Evolutionary conservation across 2,888 invertebrate species (phyloP).

Genomic region (Abrostola triplasia): DNA sequence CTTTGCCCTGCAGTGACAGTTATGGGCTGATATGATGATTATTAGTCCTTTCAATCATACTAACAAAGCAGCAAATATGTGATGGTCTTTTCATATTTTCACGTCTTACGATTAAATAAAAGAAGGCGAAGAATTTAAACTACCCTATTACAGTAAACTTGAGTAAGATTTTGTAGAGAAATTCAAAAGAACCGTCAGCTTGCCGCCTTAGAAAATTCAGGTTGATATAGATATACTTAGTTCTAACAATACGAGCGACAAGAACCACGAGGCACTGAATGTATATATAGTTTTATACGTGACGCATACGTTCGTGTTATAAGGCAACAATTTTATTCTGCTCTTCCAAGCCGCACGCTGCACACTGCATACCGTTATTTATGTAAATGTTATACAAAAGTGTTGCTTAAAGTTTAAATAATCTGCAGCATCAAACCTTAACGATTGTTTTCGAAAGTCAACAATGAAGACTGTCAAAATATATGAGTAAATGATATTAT

Average conservation of each 20-base stretch:
- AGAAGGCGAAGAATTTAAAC: no score
- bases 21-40: no score
- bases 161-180: no score
- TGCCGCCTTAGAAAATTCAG: no score
- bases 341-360: neutral
- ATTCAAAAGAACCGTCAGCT: no score
- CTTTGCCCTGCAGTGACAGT: no score
- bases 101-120: no score
- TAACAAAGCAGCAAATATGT: no score
- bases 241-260: neutral
- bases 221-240: no score
- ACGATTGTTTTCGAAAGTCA: conserved; percentile 1
- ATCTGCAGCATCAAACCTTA: neutral
- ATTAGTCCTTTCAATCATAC: no score
- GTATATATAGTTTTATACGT: neutral
- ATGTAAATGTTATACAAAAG: neutral
- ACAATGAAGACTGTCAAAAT: conserved; percentile 4
- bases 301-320: conserved; percentile 2
- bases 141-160: no score
- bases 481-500: neutral
- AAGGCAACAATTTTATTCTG: neutral
- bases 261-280: neutral
- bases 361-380: conserved; percentile 2
- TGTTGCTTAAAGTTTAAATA: neutral
- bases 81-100: no score